Evolutionary conservation across 2,797 vertebrate species (phyloP).

Genomic region (Sylvia borin): DNA sequence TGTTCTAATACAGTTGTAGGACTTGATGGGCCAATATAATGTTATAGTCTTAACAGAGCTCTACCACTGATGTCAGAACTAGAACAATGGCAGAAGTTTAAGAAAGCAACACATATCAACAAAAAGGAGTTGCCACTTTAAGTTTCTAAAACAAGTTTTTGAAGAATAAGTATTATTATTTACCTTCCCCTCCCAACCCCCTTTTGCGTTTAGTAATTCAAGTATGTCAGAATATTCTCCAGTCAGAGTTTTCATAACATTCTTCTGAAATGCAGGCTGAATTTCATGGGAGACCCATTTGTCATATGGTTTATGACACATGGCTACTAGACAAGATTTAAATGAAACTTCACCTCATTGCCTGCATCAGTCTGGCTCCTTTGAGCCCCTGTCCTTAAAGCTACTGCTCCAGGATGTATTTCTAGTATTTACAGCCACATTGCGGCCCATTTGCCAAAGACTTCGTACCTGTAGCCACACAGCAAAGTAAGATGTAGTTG

Average conservation of each 20-base stretch:
- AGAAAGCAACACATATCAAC: neutral
- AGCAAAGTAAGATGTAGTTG: neutral
- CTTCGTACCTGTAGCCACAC: neutral
- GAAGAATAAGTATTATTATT: neutral
- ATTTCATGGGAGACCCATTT: neutral
- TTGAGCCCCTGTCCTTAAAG: neutral
- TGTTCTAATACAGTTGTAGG: neutral
- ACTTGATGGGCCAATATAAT: neutral
- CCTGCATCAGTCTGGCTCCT: neutral
- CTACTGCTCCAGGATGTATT: neutral
- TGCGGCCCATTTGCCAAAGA: neutral
- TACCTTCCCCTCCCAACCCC: accelerated
- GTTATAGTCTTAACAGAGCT: neutral
- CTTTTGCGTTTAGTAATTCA: neutral
- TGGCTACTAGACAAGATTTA: neutral
- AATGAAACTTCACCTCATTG: neutral
- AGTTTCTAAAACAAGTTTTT: neutral
- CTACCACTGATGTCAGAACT: neutral
- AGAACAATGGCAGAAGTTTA: neutral
- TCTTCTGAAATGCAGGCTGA: neutral
- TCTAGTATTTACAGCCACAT: neutral
- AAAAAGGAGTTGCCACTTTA: neutral
- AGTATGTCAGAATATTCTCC: neutral
- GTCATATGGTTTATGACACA: neutral
- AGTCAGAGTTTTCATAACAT: neutral